Conservation (phyloP, 2,797 vertebrate genomes). For the Tolypeutes matacus region DNA sequence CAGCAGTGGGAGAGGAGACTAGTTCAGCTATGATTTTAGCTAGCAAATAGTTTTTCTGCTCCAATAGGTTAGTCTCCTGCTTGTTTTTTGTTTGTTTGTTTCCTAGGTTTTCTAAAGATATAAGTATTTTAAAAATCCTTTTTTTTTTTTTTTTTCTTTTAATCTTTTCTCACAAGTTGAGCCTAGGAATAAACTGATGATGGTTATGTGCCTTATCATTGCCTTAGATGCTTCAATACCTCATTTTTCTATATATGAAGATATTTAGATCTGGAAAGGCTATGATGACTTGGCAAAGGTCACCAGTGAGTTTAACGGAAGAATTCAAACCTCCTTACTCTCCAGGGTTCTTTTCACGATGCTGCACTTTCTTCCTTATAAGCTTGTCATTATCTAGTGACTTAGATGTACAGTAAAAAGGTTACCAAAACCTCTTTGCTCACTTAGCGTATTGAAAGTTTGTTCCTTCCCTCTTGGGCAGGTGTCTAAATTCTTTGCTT, state of each 20-base stretch:
- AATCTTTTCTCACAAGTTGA: neutral
- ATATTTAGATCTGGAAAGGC: neutral
- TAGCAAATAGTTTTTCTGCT: neutral
- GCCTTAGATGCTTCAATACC: neutral
- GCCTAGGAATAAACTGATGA: neutral
- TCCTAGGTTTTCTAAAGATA: constrained; percentile 45
- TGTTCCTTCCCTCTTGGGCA: neutral
- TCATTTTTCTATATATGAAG: neutral
- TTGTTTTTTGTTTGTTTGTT: constrained; percentile 18
- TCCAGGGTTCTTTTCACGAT: neutral
- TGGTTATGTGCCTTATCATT: neutral
- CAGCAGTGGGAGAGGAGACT: neutral
- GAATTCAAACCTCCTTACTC: neutral
- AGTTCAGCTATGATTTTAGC: neutral
- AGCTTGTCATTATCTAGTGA: neutral
- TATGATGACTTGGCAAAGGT: neutral
- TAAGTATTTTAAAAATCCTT: neutral
- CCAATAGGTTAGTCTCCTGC: neutral
- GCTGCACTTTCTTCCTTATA: neutral
- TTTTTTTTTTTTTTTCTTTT: neutral
- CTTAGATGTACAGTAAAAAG: neutral
- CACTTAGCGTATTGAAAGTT: neutral
- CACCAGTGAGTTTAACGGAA: neutral
- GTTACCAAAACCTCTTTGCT: neutral
- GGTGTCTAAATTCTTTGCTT: constrained; percentile 27